Conservation (phyloP, 2,113 vertebrate species). For the Anhinga rufa region DNA sequence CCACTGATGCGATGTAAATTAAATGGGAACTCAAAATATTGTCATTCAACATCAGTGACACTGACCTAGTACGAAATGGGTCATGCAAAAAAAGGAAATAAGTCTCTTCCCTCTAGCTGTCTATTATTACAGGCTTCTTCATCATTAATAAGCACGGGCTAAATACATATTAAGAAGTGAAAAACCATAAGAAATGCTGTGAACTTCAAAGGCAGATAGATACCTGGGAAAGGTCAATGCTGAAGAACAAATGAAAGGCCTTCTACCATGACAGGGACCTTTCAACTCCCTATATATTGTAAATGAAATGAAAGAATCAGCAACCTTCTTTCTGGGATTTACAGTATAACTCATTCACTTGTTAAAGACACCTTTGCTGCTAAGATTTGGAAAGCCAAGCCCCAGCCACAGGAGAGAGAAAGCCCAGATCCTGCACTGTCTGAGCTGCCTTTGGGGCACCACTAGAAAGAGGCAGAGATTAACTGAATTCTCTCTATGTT, state of each 20-base stretch:
- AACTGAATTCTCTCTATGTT: neutral
- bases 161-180: neutral
- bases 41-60: neutral
- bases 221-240: neutral
- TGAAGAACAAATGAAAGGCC: slow-evolving; percentile 14
- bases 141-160: neutral
- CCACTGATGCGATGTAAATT: neutral
- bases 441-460: neutral
- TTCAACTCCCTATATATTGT: neutral
- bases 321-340: neutral
- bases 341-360: neutral
- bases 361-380: neutral
- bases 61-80: neutral
- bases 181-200: neutral
- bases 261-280: neutral
- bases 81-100: neutral
- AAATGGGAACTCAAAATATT: neutral
- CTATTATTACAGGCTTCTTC: slow-evolving; percentile 17
- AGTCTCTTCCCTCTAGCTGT: neutral
- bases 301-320: neutral
- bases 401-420: neutral
- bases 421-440: neutral
- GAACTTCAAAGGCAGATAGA: slow-evolving; percentile 38
- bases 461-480: neutral
- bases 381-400: neutral